Evolutionary conservation across 1,140 invertebrate species (phyloP), one percentile per base, ranked within the genome.

Genomic region (Aplysia californica): DNA sequence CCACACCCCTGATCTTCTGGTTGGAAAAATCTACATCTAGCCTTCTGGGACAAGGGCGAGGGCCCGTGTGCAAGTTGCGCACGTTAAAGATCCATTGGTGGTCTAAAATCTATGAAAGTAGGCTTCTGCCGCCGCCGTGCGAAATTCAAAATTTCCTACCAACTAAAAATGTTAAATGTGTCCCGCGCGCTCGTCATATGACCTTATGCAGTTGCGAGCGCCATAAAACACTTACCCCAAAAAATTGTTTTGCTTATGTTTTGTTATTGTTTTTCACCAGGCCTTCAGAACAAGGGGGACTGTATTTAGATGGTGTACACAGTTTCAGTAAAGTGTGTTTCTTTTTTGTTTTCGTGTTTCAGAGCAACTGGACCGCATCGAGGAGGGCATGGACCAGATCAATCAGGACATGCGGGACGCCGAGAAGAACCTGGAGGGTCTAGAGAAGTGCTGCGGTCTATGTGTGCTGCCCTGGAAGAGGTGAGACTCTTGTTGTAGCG

Each of bases 341-440:
- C 44, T 64, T 23, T 61, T 74, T 20, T 26, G 21, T 41, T 66
- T 20, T 78, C n/a, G n/a, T n/a, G n/a, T n/a, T n/a, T 29, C 85
- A 98, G 98, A 99, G 90, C 97, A 99, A 96, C 91, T 99, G 92
- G 98, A 99, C 91, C 94, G 97, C 85, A 97, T 99, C 87, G 98
- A 99, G 92, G 97, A 99, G 92, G 98, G 97, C 35, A 98, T 99
- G 96, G 98, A 99, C 91, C 96, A 98, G 88, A 99, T 99, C 90
- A 99, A 99, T 91, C 94, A 96, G 59, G 98, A 99, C 88, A 99
- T 99, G 98, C 94, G 94, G 84, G 97, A 99, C 90, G 98, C 98
- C 10, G 98, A 99, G 91, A 99, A 99, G 89, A 99, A 99, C 92
- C 92, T 99, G 75, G 98, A 97, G 65, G 98, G 98, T 77, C 97